Percentiles rank a stretch among this genome's conserved stretches.
Conservation (phyloP, 2,113 vertebrate genomes). For the Orientallactaga bullata region DNA sequence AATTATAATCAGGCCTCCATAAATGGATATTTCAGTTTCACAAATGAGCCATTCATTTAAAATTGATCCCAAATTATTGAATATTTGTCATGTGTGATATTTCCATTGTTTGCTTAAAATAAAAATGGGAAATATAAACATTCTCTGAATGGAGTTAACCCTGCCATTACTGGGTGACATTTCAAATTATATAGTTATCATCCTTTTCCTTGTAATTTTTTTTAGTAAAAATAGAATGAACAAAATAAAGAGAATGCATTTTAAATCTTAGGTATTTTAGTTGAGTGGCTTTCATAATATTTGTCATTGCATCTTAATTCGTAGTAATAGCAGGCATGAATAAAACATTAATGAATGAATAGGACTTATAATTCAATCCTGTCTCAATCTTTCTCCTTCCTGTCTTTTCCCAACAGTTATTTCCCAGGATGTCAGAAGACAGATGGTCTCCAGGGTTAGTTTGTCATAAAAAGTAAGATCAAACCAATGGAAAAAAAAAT, state of each 20-base stretch:
- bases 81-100: constrained; percentile 53
- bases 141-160: constrained; percentile 41
- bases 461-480: constrained; percentile 89
- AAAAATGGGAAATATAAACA: constrained; percentile 58
- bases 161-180: constrained; percentile 40
- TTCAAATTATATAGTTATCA: constrained; percentile 63
- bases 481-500: constrained; percentile 81
- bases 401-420: constrained; percentile 27
- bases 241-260: constrained; percentile 36
- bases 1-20: constrained; percentile 47
- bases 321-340: constrained; percentile 48
- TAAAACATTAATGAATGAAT: constrained; percentile 64
- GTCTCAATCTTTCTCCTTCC: not conserved
- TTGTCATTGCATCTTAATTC: constrained; percentile 80
- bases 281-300: constrained; percentile 56
- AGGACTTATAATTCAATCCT: not conserved
- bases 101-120: constrained; percentile 68
- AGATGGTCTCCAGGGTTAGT: constrained; percentile 85
- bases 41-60: constrained; percentile 39
- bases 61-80: constrained; percentile 57
- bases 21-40: constrained; percentile 12
- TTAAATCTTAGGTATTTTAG: not conserved
- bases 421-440: constrained; percentile 78
- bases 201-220: constrained; percentile 23
- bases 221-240: not conserved